Evolutionary conservation across 2,888 invertebrate species (phyloP).

Genomic region (Escarpia spicata): DNA sequence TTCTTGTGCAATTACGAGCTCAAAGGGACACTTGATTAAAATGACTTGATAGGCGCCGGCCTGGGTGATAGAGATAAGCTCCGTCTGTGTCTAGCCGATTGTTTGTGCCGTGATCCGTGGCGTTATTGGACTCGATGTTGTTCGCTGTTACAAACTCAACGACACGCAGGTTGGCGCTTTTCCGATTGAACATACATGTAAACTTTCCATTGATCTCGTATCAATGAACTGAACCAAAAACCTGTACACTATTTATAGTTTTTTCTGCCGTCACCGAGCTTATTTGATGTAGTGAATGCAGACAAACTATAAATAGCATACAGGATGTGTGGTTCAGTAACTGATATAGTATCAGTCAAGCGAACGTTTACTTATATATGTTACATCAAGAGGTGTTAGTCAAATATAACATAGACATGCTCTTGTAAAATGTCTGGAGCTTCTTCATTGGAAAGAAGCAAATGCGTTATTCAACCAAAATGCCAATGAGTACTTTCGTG

Average conservation of each 20-base stretch:
- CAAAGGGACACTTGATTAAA: slow-evolving; percentile 16
- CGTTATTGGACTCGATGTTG: not conserved
- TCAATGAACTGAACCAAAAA: not conserved
- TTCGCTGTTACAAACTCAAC: not conserved
- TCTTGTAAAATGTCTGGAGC: too few species aligned
- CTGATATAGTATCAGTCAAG: too few species aligned
- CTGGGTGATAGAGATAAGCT: not conserved
- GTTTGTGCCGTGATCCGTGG: not conserved
- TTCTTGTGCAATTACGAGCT: not conserved
- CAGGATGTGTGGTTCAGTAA: too few species aligned
- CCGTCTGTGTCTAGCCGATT: not conserved
- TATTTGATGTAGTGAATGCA: too few species aligned
- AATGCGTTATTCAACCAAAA: too few species aligned
- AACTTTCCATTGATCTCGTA: not conserved
- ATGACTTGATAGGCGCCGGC: not conserved
- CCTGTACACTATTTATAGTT: not conserved
- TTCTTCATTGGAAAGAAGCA: too few species aligned
- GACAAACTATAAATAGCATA: too few species aligned
- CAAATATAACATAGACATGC: too few species aligned
- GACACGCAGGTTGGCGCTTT: not conserved
- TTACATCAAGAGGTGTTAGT: too few species aligned
- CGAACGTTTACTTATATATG: too few species aligned
- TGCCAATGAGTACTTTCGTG: too few species aligned
- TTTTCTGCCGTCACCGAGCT: not conserved
- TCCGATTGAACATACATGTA: not conserved